Evolutionary conservation across 2,113 vertebrate genomes (phyloP).

Genomic region (Apteryx mantelli): DNA sequence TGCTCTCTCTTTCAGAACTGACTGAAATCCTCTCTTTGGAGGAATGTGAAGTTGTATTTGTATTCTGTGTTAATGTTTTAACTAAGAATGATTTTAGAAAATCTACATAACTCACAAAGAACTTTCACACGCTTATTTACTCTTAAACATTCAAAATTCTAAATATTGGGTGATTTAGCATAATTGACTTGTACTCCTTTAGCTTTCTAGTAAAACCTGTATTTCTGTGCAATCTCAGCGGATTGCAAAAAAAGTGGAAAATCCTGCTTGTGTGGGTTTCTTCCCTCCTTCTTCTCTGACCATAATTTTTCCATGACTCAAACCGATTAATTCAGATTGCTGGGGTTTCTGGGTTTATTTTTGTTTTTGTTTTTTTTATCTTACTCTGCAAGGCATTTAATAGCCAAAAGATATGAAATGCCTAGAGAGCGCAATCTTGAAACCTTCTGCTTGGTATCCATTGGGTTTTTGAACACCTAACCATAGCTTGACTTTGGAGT

Average conservation of each 20-base stretch:
- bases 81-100: not conserved
- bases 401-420: not conserved
- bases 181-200: not conserved
- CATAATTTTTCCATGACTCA: not conserved
- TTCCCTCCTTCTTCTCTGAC: not conserved
- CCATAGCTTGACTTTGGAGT: not conserved
- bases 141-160: not conserved
- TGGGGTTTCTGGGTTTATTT: too few species aligned
- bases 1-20: not conserved
- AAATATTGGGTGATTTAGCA: not conserved
- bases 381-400: not conserved
- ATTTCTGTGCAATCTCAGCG: not conserved
- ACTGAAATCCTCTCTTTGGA: not conserved
- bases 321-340: not conserved
- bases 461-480: not conserved
- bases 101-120: not conserved
- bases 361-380: not conserved
- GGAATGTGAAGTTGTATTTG: not conserved
- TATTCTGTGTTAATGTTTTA: not conserved
- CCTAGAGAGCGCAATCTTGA: not conserved
- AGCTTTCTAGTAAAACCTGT: not conserved
- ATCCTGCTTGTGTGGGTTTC: not conserved
- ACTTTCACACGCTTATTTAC: not conserved
- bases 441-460: not conserved
- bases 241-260: not conserved